Evolutionary conservation across 2,113 vertebrate species (phyloP).

Genomic region (Sterrhoptilus dennistouni): DNA sequence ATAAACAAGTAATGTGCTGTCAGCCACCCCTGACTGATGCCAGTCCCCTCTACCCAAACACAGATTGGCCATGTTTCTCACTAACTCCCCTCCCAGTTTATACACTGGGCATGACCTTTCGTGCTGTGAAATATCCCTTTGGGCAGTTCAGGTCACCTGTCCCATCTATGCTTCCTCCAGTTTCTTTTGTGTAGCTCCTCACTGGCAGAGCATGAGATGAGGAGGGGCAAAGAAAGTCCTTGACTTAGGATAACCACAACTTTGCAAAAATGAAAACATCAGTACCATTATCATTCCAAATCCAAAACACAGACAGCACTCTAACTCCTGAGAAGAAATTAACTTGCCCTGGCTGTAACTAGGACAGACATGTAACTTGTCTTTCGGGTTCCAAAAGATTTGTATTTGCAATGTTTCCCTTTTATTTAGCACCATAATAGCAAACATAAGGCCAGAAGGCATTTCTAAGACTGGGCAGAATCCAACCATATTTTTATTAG

Average conservation of each 20-base stretch:
- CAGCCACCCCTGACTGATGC: neutral
- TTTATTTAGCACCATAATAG: neutral
- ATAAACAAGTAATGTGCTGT: rapidly evolving
- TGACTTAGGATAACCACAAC: neutral
- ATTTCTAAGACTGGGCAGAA: neutral
- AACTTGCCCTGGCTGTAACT: neutral
- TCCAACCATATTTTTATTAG: neutral
- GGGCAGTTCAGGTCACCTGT: neutral
- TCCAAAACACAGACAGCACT: neutral
- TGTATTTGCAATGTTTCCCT: neutral
- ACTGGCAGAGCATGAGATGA: neutral
- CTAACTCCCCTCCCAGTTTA: neutral
- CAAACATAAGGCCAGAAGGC: neutral
- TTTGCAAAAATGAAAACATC: neutral
- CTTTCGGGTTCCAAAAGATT: neutral
- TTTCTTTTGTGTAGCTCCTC: neutral
- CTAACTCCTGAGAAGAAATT: neutral
- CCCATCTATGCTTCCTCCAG: neutral
- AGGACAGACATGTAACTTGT: neutral
- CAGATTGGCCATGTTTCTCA: rapidly evolving
- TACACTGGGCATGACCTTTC: too few relatives aligned
- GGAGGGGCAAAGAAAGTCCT: neutral
- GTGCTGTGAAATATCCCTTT: neutral
- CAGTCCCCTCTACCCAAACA: rapidly evolving
- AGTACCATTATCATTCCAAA: rapidly evolving